Evolutionary conservation across 2,797 vertebrate genomes (phyloP).

Genomic region (Uromys caudimaculatus): DNA sequence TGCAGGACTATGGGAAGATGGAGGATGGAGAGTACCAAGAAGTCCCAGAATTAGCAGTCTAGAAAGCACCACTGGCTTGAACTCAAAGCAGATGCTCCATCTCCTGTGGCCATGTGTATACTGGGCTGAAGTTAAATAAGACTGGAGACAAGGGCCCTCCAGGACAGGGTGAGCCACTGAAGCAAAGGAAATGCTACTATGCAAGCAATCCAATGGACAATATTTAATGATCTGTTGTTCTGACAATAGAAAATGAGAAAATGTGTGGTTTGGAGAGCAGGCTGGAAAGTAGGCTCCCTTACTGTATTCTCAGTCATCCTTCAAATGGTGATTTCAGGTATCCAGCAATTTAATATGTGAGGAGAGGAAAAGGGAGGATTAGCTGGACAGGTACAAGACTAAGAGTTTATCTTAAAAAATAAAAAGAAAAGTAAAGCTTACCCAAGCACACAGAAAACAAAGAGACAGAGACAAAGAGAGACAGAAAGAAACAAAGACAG

Average conservation of each 20-base stretch:
- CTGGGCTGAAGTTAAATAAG: background rate
- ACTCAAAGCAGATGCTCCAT: background rate
- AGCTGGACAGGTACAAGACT: background rate
- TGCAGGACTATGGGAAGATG: background rate
- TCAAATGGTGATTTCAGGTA: background rate
- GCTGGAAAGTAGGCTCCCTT: background rate
- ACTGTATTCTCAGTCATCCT: background rate
- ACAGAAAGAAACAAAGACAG: background rate
- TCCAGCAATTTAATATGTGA: background rate
- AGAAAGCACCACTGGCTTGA: background rate
- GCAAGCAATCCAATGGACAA: background rate
- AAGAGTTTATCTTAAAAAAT: background rate
- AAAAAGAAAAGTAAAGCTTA: slow-evolving; percentile 47
- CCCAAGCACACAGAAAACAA: background rate
- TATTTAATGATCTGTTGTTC: background rate
- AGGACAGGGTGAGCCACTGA: background rate
- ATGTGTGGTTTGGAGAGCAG: background rate
- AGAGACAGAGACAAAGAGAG: background rate
- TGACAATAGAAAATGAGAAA: background rate
- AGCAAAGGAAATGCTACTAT: background rate
- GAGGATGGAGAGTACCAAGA: too few relatives aligned
- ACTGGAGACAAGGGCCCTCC: background rate
- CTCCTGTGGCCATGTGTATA: background rate
- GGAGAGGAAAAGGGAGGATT: background rate
- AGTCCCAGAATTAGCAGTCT: background rate